A percentile compares a stretch with the other conserved stretches of the same genome.
Conservation (phyloP, 2,113 vertebrate species). For the Solea senegalensis region DNA sequence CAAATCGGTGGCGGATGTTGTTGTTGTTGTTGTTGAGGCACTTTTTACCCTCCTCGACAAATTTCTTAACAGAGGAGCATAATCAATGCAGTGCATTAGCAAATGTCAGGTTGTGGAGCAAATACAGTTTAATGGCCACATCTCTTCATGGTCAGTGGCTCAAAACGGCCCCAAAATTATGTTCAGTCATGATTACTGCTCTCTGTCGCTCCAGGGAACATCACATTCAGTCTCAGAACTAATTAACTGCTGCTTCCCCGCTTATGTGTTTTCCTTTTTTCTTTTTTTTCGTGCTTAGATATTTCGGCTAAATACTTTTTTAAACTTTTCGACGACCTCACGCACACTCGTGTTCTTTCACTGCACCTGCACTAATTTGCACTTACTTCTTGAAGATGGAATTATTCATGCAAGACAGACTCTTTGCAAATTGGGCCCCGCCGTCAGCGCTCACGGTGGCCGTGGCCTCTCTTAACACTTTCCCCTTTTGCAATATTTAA, state of each 20-base stretch:
- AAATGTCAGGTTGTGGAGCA: neutral
- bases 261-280: neutral
- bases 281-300: neutral
- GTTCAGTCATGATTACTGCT: neutral
- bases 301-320: conserved; percentile 5
- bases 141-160: neutral
- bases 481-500: no score
- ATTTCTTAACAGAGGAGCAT: neutral
- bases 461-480: neutral
- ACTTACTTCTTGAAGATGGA: conserved; percentile 16
- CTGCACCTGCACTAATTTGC: conserved; percentile 36
- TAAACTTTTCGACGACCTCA: neutral
- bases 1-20: neutral
- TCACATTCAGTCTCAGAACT: neutral
- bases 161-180: neutral
- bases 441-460: neutral
- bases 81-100: neutral
- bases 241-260: conserved; percentile 4
- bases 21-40: neutral
- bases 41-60: neutral
- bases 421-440: conserved; percentile 5
- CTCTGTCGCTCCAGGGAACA: neutral
- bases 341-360: conserved; percentile 1
- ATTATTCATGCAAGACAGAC: conserved; percentile 26
- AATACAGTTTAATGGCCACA: neutral